Evolutionary conservation across 2,797 vertebrate genomes (phyloP).

Genomic region (Tolypeutes matacus): DNA sequence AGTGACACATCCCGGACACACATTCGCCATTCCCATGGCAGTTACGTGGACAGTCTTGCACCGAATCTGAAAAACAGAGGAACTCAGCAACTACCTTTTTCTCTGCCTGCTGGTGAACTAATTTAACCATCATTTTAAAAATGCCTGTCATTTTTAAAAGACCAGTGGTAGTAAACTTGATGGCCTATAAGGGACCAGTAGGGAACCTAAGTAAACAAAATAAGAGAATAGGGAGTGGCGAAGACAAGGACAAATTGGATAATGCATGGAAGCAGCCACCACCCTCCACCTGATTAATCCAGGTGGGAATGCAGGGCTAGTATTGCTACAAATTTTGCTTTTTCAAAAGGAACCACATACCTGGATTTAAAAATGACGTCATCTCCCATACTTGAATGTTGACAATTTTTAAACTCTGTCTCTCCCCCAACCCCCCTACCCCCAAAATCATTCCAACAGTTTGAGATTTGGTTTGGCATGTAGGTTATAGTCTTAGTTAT

Average conservation of each 20-base stretch:
- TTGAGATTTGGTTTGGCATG: not conserved
- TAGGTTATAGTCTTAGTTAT: not conserved
- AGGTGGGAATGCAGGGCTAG: not conserved
- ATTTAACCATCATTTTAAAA: not conserved
- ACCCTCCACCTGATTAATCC: not conserved
- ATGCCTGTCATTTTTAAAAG: not conserved
- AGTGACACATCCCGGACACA: constrained; percentile 97
- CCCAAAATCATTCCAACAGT: not conserved
- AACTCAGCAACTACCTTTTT: not conserved
- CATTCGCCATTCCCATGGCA: constrained; percentile 99
- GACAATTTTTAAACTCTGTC: not conserved
- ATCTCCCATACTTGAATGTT: not conserved
- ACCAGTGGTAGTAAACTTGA: not conserved
- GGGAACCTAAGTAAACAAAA: not conserved
- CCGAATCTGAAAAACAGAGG: constrained; percentile 92
- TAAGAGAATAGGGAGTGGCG: not conserved
- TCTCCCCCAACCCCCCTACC: fast-evolving
- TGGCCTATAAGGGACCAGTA: not conserved
- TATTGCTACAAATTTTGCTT: not conserved
- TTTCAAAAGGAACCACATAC: not conserved
- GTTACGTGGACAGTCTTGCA: constrained; percentile 98
- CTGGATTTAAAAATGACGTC: not conserved
- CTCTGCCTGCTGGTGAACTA: not conserved
- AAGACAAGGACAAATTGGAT: not conserved
- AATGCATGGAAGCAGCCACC: fast-evolving